Conservation (phyloP, 1,140 invertebrate genomes). For the Stenopsyche tienmushanensis region DNA sequence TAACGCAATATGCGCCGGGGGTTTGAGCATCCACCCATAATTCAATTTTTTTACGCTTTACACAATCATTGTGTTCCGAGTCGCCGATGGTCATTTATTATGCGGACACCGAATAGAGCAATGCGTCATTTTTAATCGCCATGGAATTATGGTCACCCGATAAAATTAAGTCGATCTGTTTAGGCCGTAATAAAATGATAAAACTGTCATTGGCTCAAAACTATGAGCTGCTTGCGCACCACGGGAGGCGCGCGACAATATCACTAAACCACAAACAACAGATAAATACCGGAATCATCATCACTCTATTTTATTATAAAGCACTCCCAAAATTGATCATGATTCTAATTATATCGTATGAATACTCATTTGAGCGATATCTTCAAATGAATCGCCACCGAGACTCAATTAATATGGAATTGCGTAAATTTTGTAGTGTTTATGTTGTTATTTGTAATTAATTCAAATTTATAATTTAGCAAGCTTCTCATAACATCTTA, state of each 20-base stretch:
- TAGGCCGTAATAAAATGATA: conserved; percentile 25
- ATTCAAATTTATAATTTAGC: no score
- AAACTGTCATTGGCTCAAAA: conserved; percentile 16
- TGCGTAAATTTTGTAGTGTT: no score
- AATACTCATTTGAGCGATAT: no score
- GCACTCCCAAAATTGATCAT: no score
- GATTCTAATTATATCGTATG: no score
- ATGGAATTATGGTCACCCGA: neutral
- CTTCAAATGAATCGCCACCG: no score
- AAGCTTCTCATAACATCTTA: no score
- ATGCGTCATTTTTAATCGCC: conserved; percentile 13
- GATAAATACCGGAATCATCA: conserved; percentile 13
- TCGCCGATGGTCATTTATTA: neutral
- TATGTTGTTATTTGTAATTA: no score
- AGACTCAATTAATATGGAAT: no score
- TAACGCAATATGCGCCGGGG: no score
- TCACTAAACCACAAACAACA: conserved; percentile 4
- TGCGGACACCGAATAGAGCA: neutral
- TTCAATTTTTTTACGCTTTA: neutral
- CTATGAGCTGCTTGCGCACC: neutral
- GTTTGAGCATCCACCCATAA: neutral
- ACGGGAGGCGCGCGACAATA: conserved; percentile 14
- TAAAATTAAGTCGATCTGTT: conserved; percentile 15
- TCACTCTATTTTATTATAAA: no score
- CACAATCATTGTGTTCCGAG: neutral